These are phyloP conservation scores for Chlorops oryzae DNA, from an alignment of 1,140 invertebrate species.

Conservation along the genomic window DNA sequence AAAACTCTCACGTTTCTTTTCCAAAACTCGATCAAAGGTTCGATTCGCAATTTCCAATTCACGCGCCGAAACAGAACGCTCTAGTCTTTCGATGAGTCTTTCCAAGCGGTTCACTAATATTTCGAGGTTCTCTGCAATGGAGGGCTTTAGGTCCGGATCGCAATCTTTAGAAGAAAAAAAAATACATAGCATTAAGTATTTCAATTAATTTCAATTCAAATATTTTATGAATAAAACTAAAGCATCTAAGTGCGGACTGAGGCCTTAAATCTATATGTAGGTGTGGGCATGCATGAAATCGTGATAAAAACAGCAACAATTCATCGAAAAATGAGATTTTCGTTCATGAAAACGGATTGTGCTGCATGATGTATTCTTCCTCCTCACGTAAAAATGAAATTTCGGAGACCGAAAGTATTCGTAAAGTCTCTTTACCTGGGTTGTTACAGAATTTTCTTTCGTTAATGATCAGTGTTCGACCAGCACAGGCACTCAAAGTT, in stretches of 20 bases:
- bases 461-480: constrained; percentile 24
- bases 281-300: no score
- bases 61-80: constrained; percentile 46
- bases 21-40: constrained; percentile 29
- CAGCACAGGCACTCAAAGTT: constrained; percentile 19
- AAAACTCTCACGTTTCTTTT: constrained; percentile 42
- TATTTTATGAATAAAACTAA: no score
- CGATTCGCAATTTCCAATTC: constrained; percentile 34
- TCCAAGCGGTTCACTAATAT: constrained; percentile 67
- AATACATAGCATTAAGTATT: no score
- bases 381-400: no score
- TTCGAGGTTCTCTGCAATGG: constrained; percentile 55
- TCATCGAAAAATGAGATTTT: no score
- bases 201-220: no score
- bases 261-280: no score
- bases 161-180: constrained; percentile 36
- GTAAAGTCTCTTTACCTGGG: constrained; percentile 21
- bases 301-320: no score
- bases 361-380: not conserved
- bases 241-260: no score
- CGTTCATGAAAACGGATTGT: not conserved
- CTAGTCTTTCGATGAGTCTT: constrained; percentile 64
- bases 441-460: constrained; percentile 23
- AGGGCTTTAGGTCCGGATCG: constrained; percentile 48
- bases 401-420: no score